Evolutionary conservation across 2,888 invertebrate species (phyloP), one percentile per base, ranked within the genome.

Genomic region (Acrobasis repandana): DNA sequence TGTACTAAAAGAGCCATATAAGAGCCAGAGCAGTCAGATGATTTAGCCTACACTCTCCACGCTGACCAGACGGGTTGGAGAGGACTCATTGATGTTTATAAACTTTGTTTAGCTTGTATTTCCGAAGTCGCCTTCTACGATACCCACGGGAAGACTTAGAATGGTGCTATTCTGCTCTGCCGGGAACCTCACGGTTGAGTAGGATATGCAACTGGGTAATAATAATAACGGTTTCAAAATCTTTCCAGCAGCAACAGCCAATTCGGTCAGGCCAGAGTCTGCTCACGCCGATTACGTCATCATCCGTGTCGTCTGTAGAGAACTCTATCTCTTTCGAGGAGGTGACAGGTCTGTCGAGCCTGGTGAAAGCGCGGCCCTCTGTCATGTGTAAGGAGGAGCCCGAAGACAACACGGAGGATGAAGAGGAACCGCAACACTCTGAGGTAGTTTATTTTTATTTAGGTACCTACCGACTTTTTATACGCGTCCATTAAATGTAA

Each of bases 201-300:
- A 34, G 6, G 6, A 20, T 20, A 28, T 28, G 28, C 28, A 28
- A 28, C 4, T 28, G 28, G 28, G 28, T 28, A 6, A 28, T 20
- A 20, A 20, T 0, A 6, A 0, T 28, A n/a, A n/a, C n/a, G n/a
- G n/a, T 28, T 2, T 5, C 28, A 28, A 50, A n/a, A n/a, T n/a
- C 14, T 51, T 51, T 4, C 68, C 28, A 5, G 28, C 28, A 79
- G 71, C 77, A 77, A 61, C 54, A 75, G 0, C 60, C 69, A 11
- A 43, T 54, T 1, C 85, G 88, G 6, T 77, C 86, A 2, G 71
- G 81, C 0, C 89, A 90, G 65, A 90, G 90, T 60, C 73, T 90
- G 14, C 73, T 90, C 2, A 88, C 88, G 9, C 90, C 90, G 1
- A 67, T 83, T 5, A 28, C 28, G 43, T 43, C 43, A 6, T 14